Conservation (phyloP, 2,888 invertebrate genomes). For the Congeria kusceri region DNA sequence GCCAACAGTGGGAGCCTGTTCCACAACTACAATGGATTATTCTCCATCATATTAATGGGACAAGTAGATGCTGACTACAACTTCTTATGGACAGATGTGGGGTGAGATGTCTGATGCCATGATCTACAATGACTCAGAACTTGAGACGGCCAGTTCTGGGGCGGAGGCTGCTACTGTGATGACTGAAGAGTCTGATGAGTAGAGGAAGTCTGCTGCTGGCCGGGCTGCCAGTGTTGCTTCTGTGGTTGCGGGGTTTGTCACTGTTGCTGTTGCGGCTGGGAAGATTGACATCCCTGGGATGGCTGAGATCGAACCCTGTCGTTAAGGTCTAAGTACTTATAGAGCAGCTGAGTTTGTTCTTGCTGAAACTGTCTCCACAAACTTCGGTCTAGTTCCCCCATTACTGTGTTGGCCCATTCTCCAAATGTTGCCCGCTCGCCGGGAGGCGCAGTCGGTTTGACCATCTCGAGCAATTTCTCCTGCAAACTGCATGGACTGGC, state of each 20-base stretch:
- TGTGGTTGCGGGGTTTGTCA: neutral
- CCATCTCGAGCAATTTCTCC: conserved; percentile 10
- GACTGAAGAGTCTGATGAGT: too few species aligned
- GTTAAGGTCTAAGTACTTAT: conserved; percentile 27
- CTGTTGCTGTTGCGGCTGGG: conserved; percentile 1
- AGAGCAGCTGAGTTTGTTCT: conserved; percentile 30
- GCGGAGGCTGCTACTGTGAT: too few species aligned
- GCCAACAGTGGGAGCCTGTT: too few species aligned
- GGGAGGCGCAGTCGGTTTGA: conserved; percentile 10
- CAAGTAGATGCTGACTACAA: too few species aligned
- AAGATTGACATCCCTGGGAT: neutral
- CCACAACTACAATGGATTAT: too few species aligned
- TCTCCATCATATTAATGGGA: too few species aligned
- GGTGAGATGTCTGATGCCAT: too few species aligned
- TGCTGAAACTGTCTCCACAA: conserved; percentile 37
- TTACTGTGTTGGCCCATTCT: conserved; percentile 29
- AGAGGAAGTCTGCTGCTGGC: too few species aligned
- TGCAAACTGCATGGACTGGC: conserved; percentile 15
- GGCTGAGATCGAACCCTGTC: neutral
- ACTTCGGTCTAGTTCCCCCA: conserved; percentile 27
- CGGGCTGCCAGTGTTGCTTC: neutral
- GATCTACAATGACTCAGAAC: too few species aligned
- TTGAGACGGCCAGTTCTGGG: too few species aligned
- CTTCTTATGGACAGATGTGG: too few species aligned
- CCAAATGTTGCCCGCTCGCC: conserved; percentile 14